Base-by-base conservation (phyloP, 2,888 invertebrate genomes). In the Leucania comma region DNA sequence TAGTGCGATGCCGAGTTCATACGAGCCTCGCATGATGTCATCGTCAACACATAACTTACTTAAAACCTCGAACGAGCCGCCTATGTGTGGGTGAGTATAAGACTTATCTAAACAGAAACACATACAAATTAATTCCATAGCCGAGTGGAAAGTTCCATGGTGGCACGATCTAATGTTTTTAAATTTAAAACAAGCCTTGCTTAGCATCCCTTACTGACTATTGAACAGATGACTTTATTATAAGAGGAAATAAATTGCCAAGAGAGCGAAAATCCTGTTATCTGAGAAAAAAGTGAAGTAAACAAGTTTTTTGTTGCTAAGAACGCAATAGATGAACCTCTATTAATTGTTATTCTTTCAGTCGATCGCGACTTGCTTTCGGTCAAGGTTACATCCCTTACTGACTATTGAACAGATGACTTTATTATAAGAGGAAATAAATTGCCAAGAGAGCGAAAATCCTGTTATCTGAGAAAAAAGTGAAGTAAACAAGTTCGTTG, bases 371-470 rank as follows among this genome's bases (percentile, higher is more conserved):
- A 82, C 85, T 85, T 80, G 78, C 86, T 88, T 87, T 89, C 89
- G 91, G 89, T 91, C 91, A 92, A 91, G 91, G 91, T 87, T 89
- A 86, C n/a, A n/a, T n/a, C n/a, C n/a, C n/a, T n/a, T n/a, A n/a
- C n/a, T 86, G 87, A 87, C 84, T 88, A 79, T 80, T 81, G 79
- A 88, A 84, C 84, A 86, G 84, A 72, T 71, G 58, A 71, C 38
- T 57, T 42, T 71, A 89, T 87, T 90, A 85, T 86, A 87, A 88
- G 87, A 88, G 84, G 85, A 88, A 90, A 90, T 88, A 80, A 86
- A 82, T 86, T 69, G 54, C 53, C 58, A 17, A 42, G 42, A 42
- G 69, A 80, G 68, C 71, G 54, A 76, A 80, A 85, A 88, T 87
- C 83, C 89, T 84, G 86, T 90, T 89, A 89, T 80, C 68, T 75